Evolutionary conservation across 2,113 vertebrate genomes (phyloP).

Genomic region (Hippocampus mohnikei): DNA sequence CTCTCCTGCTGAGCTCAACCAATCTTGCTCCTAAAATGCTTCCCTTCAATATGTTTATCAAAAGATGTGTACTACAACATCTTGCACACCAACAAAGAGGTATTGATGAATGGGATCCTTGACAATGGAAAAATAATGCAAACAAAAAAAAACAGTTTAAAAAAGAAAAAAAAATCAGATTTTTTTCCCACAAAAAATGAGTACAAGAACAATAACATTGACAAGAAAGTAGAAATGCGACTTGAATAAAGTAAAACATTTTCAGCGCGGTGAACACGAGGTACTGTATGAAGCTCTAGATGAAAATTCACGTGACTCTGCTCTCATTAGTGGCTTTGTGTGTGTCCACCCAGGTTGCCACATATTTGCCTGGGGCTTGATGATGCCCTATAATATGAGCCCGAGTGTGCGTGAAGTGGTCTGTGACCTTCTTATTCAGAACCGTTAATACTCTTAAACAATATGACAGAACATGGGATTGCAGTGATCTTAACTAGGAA

Average conservation of each 20-base stretch:
- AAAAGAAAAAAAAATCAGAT: neutral
- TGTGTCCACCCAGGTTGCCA: conserved; percentile 47
- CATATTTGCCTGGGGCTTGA: conserved; percentile 52
- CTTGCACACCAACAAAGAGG: neutral
- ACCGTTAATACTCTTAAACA: conserved; percentile 49
- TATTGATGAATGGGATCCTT: neutral
- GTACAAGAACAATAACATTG: neutral
- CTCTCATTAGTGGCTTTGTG: conserved; percentile 46
- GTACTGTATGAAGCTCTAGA: conserved; percentile 18
- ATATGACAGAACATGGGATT: conserved; percentile 58
- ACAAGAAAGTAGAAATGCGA: neutral
- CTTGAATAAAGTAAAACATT: neutral
- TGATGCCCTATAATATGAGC: conserved; percentile 55
- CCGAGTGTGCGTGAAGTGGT: conserved; percentile 27
- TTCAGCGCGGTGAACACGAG: neutral
- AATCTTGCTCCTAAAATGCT: neutral
- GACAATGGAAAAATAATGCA: neutral
- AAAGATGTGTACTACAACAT: neutral
- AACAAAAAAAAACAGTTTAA: neutral
- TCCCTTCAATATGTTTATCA: neutral
- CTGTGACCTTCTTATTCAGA: conserved; percentile 54
- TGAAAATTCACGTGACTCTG: conserved; percentile 45
- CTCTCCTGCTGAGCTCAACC: too few relatives aligned
- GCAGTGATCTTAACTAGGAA: conserved; percentile 68
- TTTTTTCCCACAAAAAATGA: neutral